These are phyloP conservation scores for Chaenogobius annularis DNA, from an alignment of 2,113 vertebrate species.

Conservation along the genomic window DNA sequence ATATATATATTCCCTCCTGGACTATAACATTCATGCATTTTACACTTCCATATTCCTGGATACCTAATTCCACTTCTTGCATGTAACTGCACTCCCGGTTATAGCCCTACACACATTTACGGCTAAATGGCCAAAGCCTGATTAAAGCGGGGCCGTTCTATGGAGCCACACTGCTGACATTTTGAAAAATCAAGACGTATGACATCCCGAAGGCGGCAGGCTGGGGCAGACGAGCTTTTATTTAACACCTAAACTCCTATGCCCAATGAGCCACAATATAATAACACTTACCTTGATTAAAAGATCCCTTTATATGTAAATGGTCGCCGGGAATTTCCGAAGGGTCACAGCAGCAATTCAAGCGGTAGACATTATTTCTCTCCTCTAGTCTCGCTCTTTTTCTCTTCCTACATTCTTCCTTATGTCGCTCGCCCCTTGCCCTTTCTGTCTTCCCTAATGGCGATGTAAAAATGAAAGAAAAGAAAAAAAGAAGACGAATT, in stretches of 20 bases:
- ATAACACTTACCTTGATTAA: slow-evolving; percentile 99
- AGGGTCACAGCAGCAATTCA: slow-evolving; percentile 88
- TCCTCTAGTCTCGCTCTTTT: slow-evolving; percentile 70
- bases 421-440: slow-evolving; percentile 33
- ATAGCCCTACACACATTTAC: slow-evolving; percentile 63
- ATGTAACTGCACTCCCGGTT: slow-evolving; percentile 12
- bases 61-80: slow-evolving; percentile 2
- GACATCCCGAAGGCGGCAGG: slow-evolving; percentile 87
- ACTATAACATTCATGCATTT: slow-evolving; percentile 8
- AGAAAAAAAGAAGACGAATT: slow-evolving; percentile 72
- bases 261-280: slow-evolving; percentile 99
- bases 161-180: slow-evolving; percentile 95
- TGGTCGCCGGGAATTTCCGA: slow-evolving; percentile 88
- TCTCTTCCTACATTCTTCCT: slow-evolving; percentile 72
- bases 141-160: slow-evolving; percentile 92
- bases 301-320: slow-evolving; percentile 99
- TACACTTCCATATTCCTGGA: background rate
- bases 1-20: background rate
- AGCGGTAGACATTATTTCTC: slow-evolving; percentile 88
- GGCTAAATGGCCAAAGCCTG: slow-evolving; percentile 92
- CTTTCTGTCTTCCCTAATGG: slow-evolving; percentile 88
- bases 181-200: slow-evolving; percentile 97
- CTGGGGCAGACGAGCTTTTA: slow-evolving; percentile 90
- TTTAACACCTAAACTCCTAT: slow-evolving; percentile 95
- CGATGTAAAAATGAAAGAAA: slow-evolving; percentile 59